Percentiles rank a stretch among this genome's conserved stretches.
Conservation (phyloP, 2,888 invertebrate species). For the Drosophila seclusa region DNA sequence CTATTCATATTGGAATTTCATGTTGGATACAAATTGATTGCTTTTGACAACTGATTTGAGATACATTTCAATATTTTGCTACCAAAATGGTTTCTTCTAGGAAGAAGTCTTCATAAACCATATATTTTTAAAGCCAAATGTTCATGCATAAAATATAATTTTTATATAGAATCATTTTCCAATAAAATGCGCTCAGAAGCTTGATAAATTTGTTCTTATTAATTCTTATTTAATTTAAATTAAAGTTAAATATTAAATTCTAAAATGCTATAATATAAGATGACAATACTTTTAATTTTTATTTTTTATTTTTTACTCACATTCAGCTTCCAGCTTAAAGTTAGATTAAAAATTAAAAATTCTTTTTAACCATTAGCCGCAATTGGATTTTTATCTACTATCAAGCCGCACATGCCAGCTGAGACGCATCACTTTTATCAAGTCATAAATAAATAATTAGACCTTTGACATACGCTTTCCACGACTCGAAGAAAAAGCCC, state of each 20-base stretch:
- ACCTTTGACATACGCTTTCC: conserved; percentile 9
- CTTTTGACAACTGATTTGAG: background rate
- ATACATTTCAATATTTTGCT: background rate
- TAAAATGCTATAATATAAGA: too few relatives aligned
- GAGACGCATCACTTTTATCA: background rate
- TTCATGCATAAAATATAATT: background rate
- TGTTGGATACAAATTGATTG: conserved; percentile 2
- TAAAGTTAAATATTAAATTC: background rate
- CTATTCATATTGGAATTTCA: background rate
- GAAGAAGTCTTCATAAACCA: background rate
- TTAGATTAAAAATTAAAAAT: background rate
- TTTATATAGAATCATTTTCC: background rate
- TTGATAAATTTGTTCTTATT: background rate
- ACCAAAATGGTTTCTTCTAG: background rate
- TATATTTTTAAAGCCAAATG: background rate
- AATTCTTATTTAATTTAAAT: background rate
- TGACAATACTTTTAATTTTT: too few relatives aligned
- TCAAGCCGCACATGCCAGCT: background rate
- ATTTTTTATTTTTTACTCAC: background rate
- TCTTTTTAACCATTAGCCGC: background rate
- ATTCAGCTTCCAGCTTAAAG: background rate
- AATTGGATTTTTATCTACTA: background rate
- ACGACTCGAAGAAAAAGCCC: conserved; percentile 18
- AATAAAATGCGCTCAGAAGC: rapidly evolving
- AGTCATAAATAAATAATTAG: conserved; percentile 13